Conservation (phyloP, 2,797 vertebrate species). For the Sebastes dallii region DNA sequence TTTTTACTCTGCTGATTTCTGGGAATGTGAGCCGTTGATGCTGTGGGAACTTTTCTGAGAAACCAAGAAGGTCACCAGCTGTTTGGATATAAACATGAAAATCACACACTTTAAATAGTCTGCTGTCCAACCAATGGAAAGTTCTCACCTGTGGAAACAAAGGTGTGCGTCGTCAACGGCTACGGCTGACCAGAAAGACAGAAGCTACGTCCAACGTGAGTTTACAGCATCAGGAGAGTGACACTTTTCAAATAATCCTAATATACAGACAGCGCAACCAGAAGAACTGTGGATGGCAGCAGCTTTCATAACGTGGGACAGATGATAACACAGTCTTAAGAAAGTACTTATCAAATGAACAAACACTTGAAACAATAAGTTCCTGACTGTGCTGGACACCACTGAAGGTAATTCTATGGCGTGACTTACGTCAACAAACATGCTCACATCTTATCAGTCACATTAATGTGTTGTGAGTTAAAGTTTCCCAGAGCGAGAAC, state of each 20-base stretch:
- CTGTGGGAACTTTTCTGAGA: constrained; percentile 56
- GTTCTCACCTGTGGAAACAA: neutral
- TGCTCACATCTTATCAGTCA: neutral
- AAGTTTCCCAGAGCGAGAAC: neutral
- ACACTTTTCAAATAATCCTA: too few species aligned
- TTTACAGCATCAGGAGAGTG: too few species aligned
- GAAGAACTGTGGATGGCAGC: too few species aligned
- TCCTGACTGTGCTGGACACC: neutral
- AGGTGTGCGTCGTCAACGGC: neutral
- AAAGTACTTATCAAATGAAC: neutral
- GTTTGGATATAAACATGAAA: constrained; percentile 52
- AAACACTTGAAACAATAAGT: neutral
- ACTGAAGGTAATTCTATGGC: neutral
- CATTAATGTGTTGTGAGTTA: neutral
- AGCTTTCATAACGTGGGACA: neutral
- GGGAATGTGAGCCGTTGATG: constrained; percentile 6
- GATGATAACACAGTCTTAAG: neutral
- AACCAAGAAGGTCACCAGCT: constrained; percentile 42
- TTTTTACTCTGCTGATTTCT: constrained; percentile 54
- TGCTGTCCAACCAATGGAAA: neutral
- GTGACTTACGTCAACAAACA: neutral
- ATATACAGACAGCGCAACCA: too few species aligned
- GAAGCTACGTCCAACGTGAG: too few species aligned
- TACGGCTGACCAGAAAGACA: too few species aligned
- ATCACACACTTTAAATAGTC: neutral